Conservation (phyloP, 2,888 invertebrate genomes). For the Drosophila barbarae region DNA sequence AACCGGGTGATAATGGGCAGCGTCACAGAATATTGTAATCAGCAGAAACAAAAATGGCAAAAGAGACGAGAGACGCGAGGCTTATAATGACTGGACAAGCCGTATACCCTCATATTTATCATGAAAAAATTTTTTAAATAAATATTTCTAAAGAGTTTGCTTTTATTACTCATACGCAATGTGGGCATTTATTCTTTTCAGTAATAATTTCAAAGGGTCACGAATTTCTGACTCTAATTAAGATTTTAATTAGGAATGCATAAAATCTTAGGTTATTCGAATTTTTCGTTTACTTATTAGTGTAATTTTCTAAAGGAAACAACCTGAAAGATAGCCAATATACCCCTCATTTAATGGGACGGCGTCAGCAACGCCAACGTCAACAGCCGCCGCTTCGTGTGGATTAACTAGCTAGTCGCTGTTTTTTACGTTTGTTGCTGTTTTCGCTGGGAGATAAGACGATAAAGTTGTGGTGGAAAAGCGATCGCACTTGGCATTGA, state of each 20-base stretch:
- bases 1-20: conserved; percentile 40
- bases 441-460: conserved; percentile 44
- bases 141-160: not conserved
- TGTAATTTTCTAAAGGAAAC: not conserved
- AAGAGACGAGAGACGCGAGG: not conserved
- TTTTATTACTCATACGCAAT: not conserved
- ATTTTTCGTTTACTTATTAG: too few species aligned
- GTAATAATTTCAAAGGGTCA: not conserved
- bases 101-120: conserved; percentile 1
- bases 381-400: conserved; percentile 20
- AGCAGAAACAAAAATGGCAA: conserved; percentile 35
- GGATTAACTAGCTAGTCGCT: conserved; percentile 32
- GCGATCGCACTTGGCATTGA: conserved; percentile 51
- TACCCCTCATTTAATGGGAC: conserved; percentile 4
- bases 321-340: not conserved
- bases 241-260: too few species aligned
- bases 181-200: not conserved
- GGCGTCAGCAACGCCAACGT: conserved; percentile 22
- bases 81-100: not conserved
- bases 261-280: too few species aligned
- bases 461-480: conserved; percentile 43
- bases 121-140: not conserved
- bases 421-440: conserved; percentile 30
- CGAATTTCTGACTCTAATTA: too few species aligned
- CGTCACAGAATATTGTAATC: conserved; percentile 40